phyloP scores from a whole-genome alignment of 1,140 invertebrate species.

The Dysdera silvatica region DNA sequence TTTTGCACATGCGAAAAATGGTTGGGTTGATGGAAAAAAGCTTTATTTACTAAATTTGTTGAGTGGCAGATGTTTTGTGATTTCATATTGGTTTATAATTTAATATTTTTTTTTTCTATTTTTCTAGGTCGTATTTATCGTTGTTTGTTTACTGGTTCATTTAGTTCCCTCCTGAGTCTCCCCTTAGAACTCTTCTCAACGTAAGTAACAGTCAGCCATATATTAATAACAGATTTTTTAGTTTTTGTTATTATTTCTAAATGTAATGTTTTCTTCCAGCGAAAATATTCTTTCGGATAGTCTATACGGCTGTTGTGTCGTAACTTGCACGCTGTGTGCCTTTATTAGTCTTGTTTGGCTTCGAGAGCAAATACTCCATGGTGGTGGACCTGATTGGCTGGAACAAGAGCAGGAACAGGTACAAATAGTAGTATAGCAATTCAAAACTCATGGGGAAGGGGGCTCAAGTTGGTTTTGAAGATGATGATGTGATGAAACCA shows the following conservation, averaged over 20 bases:
- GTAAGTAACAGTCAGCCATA: slow-evolving; percentile 41
- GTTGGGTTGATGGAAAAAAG: too few species aligned
- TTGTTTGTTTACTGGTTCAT: slow-evolving; percentile 79
- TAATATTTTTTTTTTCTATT: slow-evolving; percentile 11
- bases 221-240: background rate
- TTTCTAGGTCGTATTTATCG: slow-evolving; percentile 69
- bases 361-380: slow-evolving; percentile 93
- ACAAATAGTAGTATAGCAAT: background rate
- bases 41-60: too few species aligned
- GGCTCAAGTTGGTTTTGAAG: slow-evolving; percentile 29
- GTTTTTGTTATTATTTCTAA: background rate
- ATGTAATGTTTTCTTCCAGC: slow-evolving; percentile 39
- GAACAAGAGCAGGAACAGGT: slow-evolving; percentile 53
- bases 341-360: slow-evolving; percentile 97
- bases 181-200: slow-evolving; percentile 86
- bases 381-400: slow-evolving; percentile 91
- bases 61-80: too few species aligned
- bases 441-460: background rate
- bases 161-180: slow-evolving; percentile 66
- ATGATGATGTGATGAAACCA: slow-evolving; percentile 35
- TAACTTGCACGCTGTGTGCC: slow-evolving; percentile 89
- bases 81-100: slow-evolving; percentile 21
- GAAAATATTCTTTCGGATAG: slow-evolving; percentile 89
- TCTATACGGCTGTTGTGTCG: slow-evolving; percentile 93
- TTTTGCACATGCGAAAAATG: too few species aligned